Percentiles rank a stretch among this genome's conserved stretches.
Evolutionary conservation across 2,888 invertebrate genomes (phyloP).

Genomic region (Drosophila vallismaia): DNA sequence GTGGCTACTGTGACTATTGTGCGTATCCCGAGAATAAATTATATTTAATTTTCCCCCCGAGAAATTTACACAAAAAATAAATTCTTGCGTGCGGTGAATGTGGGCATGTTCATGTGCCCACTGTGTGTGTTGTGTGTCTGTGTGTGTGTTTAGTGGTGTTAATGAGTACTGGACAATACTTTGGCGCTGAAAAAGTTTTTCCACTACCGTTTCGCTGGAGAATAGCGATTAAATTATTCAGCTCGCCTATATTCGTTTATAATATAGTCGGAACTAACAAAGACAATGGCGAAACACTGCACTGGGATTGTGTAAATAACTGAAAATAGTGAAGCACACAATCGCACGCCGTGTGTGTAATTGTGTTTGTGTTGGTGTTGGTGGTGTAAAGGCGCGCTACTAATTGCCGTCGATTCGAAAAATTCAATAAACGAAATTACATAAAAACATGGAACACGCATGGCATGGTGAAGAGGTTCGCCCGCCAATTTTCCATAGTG

Average conservation of each 20-base stretch:
- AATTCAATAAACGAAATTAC: constrained; percentile 69
- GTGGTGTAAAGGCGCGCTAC: constrained; percentile 65
- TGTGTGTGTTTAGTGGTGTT: constrained; percentile 9
- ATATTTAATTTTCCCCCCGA: constrained; percentile 20
- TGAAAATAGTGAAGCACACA: constrained; percentile 65
- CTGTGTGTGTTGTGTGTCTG: constrained; percentile 1
- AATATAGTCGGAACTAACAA: constrained; percentile 34
- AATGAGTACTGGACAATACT: constrained; percentile 62
- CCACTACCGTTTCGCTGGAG: constrained; percentile 50
- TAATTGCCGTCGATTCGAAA: constrained; percentile 56
- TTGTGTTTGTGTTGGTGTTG: constrained; percentile 36
- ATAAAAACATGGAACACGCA: constrained; percentile 50
- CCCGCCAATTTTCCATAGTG: constrained; percentile 7
- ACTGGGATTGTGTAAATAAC: constrained; percentile 70
- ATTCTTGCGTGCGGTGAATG: constrained; percentile 68
- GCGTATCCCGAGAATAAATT: constrained; percentile 55
- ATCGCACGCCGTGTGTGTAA: constrained; percentile 2
- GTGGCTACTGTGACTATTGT: constrained; percentile 51
- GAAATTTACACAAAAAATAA: constrained; percentile 13
- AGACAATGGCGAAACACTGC: constrained; percentile 32
- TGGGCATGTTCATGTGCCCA: constrained; percentile 29
- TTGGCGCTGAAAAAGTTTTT: constrained; percentile 74
- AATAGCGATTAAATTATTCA: constrained; percentile 30
- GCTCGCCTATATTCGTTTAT: constrained; percentile 12
- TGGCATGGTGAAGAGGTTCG: constrained; percentile 19